phyloP scores from a whole-genome alignment of 2,888 invertebrate genomes.

The Oscheius sp. region DNA sequence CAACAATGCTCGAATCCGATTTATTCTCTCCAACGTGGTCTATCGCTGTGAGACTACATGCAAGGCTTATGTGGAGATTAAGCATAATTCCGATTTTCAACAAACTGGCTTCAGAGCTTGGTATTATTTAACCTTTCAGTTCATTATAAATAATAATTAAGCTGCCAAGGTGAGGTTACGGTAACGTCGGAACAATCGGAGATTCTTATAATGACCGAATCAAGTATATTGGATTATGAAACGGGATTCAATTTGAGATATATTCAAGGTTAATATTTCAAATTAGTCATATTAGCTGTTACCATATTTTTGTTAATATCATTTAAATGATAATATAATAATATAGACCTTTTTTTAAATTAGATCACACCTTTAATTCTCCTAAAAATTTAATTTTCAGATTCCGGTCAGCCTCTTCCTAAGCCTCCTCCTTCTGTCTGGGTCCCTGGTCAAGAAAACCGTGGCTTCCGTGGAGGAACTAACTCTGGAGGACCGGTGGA shows the following conservation, averaged over 20 bases:
- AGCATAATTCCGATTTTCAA: conserved; percentile 66
- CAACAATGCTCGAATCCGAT: conserved; percentile 52
- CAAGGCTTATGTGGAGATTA: conserved; percentile 64
- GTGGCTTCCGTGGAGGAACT: conserved; percentile 63
- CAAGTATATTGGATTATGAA: conserved; percentile 50
- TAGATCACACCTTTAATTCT: too few species aligned
- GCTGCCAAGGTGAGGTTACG: conserved; percentile 62
- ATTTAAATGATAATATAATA: too few species aligned
- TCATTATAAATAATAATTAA: conserved; percentile 29
- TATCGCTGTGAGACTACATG: conserved; percentile 65
- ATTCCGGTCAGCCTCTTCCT: conserved; percentile 53
- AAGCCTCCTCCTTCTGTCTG: conserved; percentile 59
- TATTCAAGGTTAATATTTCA: conserved; percentile 42
- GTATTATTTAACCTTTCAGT: conserved; percentile 35
- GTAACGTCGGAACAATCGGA: conserved; percentile 66
- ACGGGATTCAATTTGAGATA: conserved; percentile 57
- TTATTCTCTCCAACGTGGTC: conserved; percentile 57
- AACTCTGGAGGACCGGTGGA: conserved; percentile 62
- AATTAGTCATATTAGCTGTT: background rate
- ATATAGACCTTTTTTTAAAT: too few species aligned
- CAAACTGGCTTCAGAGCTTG: conserved; percentile 68
- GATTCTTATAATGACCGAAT: conserved; percentile 58
- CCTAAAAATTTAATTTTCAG: conserved; percentile 30
- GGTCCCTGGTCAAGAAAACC: conserved; percentile 66
- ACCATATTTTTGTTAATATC: too few species aligned